Evolutionary conservation across 1,140 invertebrate species (phyloP), one percentile per base, ranked within the genome.

Genomic region (Doryteuthis pealeii): DNA sequence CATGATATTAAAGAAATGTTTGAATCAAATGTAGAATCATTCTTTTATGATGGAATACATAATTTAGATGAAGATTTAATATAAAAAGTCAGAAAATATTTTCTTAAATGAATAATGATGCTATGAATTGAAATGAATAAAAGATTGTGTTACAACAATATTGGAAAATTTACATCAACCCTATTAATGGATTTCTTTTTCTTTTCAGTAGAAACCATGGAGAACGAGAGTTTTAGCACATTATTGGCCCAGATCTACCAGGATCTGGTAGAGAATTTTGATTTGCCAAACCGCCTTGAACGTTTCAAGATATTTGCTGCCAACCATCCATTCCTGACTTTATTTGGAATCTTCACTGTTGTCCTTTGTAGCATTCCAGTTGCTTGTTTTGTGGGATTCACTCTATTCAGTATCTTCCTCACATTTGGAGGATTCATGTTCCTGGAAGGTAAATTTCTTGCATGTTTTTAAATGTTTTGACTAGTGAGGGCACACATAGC

Each of bases 351-450:
- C 31, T 32, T 68, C 31, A 32, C 66, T 12, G 31, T 68, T 31
- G 28, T 68, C n/a, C 31, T 68, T 6, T 68, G 66, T 26, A 68
- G 66, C 31, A 32, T 68, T 6, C 66, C 66, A 8, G 66, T 68
- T 14, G 66, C 66, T 26, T 68, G 66, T 68, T 68, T 68, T 32
- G 22, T 68, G 6, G 66, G 22, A 26, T 68, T 68, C 30, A 33
- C 66, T 26, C 28, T 68, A 8, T 6, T 68, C 10, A 68, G 66
- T 22, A 68, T 68, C 18, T 68, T 68, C 66, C 32, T 68, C 18
- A 68, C 66, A 12, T 32, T 68, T 68, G 66, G 30, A 28, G 66
- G 66, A 22, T 68, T 68, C 30, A 68, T 68, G 66, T 68, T 68
- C 31, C 22, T 68, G n/a, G 66, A 68, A 68, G 66, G 66, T 68